Conservation (phyloP, 2,113 vertebrate genomes). For the Pterocles orientalis region DNA sequence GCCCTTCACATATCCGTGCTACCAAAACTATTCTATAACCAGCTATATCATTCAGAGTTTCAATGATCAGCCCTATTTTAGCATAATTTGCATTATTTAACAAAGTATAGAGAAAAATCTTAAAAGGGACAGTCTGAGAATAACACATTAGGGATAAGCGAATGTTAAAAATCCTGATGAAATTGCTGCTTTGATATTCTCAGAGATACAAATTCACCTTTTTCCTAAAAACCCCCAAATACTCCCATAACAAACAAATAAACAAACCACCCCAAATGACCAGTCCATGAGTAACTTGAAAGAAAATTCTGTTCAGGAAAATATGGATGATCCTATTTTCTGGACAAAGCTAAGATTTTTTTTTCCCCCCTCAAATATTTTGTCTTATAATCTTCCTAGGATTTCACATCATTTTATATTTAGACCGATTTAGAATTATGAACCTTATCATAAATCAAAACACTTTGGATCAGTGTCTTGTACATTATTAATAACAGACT, state of each 20-base stretch:
- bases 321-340: not conserved
- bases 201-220: not conserved
- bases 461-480: not conserved
- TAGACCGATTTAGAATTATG: constrained; percentile 5
- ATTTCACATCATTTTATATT: not conserved
- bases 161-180: not conserved
- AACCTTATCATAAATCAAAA: not conserved
- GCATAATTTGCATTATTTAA: not conserved
- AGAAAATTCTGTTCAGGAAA: not conserved
- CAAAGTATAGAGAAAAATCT: not conserved
- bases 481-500: not conserved
- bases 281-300: not conserved
- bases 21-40: not conserved
- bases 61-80: not conserved
- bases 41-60: not conserved
- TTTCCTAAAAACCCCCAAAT: not conserved
- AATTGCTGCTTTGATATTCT: not conserved
- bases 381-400: not conserved
- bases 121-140: not conserved
- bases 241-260: not conserved
- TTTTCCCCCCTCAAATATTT: not conserved
- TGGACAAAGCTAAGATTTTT: not conserved
- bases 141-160: not conserved
- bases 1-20: not conserved
- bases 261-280: not conserved